Evolutionary conservation across 2,888 invertebrate species (phyloP).

Genomic region (Conomelus anceps): DNA sequence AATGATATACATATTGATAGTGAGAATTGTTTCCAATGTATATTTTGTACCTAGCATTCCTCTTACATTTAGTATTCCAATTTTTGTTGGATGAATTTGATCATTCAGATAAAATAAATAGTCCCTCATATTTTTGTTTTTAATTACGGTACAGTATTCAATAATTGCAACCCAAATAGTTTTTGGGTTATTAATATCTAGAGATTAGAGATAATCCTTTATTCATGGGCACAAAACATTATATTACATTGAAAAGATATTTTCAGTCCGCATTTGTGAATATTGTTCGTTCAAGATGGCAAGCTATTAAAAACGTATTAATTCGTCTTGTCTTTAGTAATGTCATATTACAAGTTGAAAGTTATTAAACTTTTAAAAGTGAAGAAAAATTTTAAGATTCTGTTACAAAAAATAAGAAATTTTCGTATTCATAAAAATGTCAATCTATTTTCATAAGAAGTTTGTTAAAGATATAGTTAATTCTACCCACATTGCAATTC

Average conservation of each 20-base stretch:
- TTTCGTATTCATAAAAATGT: too few relatives aligned
- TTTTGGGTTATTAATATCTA: neutral
- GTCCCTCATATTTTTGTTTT: neutral
- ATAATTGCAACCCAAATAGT: too few relatives aligned
- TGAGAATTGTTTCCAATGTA: neutral
- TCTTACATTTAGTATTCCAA: neutral
- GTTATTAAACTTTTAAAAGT: too few relatives aligned
- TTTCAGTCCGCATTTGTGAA: neutral
- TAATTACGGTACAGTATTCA: too few relatives aligned
- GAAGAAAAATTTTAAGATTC: too few relatives aligned
- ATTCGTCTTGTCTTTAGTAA: too few relatives aligned
- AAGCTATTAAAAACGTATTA: neutral
- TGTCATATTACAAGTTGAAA: too few relatives aligned
- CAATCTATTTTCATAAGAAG: too few relatives aligned
- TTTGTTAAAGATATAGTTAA: too few relatives aligned
- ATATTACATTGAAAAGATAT: neutral
- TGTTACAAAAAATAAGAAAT: too few relatives aligned
- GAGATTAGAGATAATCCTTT: neutral
- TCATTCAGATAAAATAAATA: neutral
- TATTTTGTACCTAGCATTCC: neutral
- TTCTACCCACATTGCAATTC: too few relatives aligned
- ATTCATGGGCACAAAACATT: neutral
- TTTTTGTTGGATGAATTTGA: neutral
- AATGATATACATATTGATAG: neutral
- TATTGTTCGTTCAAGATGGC: neutral